Base-by-base conservation (phyloP, 2,797 vertebrate genomes). In the Nannoperca obscura region DNA sequence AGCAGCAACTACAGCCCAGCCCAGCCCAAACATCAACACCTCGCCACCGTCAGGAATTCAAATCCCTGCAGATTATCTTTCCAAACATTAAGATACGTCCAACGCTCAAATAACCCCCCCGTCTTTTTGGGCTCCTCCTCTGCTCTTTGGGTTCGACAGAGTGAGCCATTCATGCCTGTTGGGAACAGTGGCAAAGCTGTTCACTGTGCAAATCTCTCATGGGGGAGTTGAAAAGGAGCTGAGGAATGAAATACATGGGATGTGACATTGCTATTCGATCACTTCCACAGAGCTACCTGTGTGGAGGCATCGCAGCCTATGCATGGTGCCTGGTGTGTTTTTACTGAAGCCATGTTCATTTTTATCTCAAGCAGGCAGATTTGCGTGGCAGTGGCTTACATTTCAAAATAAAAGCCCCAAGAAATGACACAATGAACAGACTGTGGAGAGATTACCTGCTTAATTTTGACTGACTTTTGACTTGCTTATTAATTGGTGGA, bases 31-130 rank as follows among this genome's bases (percentile, higher is more conserved):
- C 87, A 91, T 94, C 90, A 93, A 92, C 91, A 94, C 91, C 80
- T 90, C 78, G 19, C 90, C 81, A 86, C 85, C 27, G 81, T 79
- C 83, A 90, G 89, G 89, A 90, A 91, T 90, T 87, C 76, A 88
- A 93, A 92, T 91, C 91, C 91, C 89, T 0, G 44, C 73, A 70
- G 92, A 93, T 93, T 93, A 93, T 94, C 93, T 91, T 92, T 92
- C 90, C 88, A 93, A 94, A 93, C 91, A 92, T 86, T 86, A 74
- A 87, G 88, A 88, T 88, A 85, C n/a, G 75, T 76, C 78, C 74
- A 74, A 54, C 32, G n/a, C 79, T 87, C 65, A 71, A 87, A 90
- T 81, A 83, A 65, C 80, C 79, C 85, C 68, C 68, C 70, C 61
- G 27, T 84, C 78, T 83, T 80, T 86, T 77, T 0, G 54, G 73